phyloP scores from a whole-genome alignment of 2,113 vertebrate genomes.

The Chaetodon auriga region DNA sequence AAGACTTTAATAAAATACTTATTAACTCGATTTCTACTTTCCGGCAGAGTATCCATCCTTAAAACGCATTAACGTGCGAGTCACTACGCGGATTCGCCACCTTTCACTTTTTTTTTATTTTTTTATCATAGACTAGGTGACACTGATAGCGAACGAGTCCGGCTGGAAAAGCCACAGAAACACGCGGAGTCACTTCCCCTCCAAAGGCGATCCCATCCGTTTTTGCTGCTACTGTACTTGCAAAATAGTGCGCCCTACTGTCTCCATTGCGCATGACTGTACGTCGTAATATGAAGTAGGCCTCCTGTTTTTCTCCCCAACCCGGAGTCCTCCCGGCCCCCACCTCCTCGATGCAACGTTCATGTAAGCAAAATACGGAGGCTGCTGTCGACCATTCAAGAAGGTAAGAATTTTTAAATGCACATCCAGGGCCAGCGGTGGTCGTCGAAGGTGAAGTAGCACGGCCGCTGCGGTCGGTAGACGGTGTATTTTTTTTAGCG shows the following conservation, averaged over 20 bases:
- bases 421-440: background rate
- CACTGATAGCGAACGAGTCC: background rate
- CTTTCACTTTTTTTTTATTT: background rate
- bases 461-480: background rate
- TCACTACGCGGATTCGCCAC: background rate
- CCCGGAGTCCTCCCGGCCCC: slow-evolving; percentile 77
- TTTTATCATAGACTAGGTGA: background rate
- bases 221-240: slow-evolving; percentile 71
- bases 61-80: background rate
- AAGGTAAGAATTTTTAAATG: slow-evolving; percentile 61
- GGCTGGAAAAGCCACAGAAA: slow-evolving; percentile 11
- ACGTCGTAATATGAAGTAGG: slow-evolving; percentile 79
- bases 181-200: slow-evolving; percentile 51
- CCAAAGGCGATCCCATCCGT: slow-evolving; percentile 29
- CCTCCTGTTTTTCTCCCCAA: slow-evolving; percentile 82
- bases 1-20: background rate
- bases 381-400: slow-evolving; percentile 42
- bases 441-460: background rate
- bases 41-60: background rate
- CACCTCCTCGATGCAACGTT: slow-evolving; percentile 68
- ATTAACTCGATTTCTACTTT: background rate
- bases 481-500: slow-evolving; percentile 38
- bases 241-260: slow-evolving; percentile 79
- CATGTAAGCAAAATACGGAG: slow-evolving; percentile 76
- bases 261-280: slow-evolving; percentile 83